Evolutionary conservation across 2,113 vertebrate species (phyloP), one percentile per base, ranked within the genome.

Genomic region (Dipodomys spectabilis): DNA sequence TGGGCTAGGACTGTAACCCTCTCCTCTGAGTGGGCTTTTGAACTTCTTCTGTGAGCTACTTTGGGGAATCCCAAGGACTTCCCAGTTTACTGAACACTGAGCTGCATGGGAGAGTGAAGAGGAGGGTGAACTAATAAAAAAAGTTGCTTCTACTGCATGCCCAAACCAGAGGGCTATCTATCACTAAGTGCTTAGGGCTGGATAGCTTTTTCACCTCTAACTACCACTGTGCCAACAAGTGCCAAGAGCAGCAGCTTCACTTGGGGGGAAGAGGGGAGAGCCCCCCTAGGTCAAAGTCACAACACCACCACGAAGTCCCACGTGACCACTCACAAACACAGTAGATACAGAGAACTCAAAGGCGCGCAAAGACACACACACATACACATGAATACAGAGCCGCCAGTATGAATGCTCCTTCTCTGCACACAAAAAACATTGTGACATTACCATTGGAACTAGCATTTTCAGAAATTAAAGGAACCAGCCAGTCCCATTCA

Each of bases 281-380:
- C 4, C 4, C 53, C 98, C 97, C 97, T 97, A 96, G 97, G 98
- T 98, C 98, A 98, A 98, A 98, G 98, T 98, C 97, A 98, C 92
- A 97, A 97, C 98, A 99, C 98, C 98, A 98, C 97, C 97, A 98
- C 98, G 95, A 98, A 97, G 97, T 98, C 98, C 98, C 98, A 99
- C 97, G 18, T 97, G 98, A 98, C 97, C 97, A 97, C 98, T 96
- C 97, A 98, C 97, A 97, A 97, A 98, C 98, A 98, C 97, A 32
- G 98, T 89, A 98, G 98, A 98, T 97, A 98, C 98, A 98, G 98
- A 98, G 97, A 98, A 98, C 97, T 96, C 98, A 98, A 97, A 97
- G 97, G 97, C 57, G 92, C 91, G 94, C 95, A 96, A 97, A 97
- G 97, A 97, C 98, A 98, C 96, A 98, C 96, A 98, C 96, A 98